A percentile compares a stretch with the other conserved stretches of the same genome.
phyloP scores from a whole-genome alignment of 2,888 invertebrate genomes.

The Idaea aversata region DNA sequence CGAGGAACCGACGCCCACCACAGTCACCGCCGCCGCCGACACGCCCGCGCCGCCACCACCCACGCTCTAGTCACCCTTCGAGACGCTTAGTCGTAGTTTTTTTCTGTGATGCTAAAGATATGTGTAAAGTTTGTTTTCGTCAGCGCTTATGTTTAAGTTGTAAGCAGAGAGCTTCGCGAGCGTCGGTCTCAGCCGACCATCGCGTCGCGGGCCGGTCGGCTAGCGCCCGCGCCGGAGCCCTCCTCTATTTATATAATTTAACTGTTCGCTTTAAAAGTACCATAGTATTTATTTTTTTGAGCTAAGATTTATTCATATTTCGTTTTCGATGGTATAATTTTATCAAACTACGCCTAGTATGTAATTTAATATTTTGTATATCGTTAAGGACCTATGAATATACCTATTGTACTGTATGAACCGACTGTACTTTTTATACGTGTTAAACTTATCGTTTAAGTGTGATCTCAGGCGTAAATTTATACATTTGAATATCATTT shows the following conservation, averaged over 20 bases:
- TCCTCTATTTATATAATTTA: constrained; percentile 55
- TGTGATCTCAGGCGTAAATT: constrained; percentile 31
- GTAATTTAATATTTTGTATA: constrained; percentile 41
- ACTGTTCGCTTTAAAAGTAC: constrained; percentile 70
- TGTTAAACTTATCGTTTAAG: constrained; percentile 29
- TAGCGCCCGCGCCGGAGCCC: constrained; percentile 14
- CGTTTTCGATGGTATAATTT: constrained; percentile 46
- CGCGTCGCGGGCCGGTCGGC: constrained; percentile 14
- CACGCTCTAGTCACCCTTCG: constrained; percentile 25
- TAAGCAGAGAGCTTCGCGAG: constrained; percentile 28
- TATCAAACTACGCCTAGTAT: constrained; percentile 47
- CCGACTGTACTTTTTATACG: constrained; percentile 30
- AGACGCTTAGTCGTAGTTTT: constrained; percentile 60
- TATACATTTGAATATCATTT: constrained; percentile 23
- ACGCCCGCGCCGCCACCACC: constrained; percentile 23
- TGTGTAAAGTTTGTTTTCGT: constrained; percentile 52
- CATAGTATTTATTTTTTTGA: constrained; percentile 71
- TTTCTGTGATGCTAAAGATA: constrained; percentile 71
- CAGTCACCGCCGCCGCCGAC: constrained; percentile 17
- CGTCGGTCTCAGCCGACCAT: no score
- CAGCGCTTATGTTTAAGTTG: constrained; percentile 53
- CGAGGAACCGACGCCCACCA: constrained; percentile 27
- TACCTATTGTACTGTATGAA: constrained; percentile 21
- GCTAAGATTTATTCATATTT: constrained; percentile 57
- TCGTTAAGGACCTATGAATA: constrained; percentile 25